Evolutionary conservation across 2,888 invertebrate species (phyloP).

Genomic region (Agrotis exclamationis): DNA sequence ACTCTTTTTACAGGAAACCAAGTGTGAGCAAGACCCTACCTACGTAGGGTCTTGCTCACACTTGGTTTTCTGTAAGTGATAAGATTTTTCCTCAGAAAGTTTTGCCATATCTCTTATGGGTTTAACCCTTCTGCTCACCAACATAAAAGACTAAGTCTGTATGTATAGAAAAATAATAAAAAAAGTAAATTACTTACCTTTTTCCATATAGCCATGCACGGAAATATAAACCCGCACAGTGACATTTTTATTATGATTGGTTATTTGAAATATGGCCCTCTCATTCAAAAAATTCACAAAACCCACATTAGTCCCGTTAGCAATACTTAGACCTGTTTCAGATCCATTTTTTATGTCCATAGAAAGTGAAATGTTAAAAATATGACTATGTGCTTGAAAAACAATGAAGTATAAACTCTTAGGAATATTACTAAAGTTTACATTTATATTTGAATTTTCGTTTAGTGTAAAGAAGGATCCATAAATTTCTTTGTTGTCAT

Average conservation of each 20-base stretch:
- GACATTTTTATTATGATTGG: slow-evolving; percentile 79
- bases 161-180: slow-evolving; percentile 11
- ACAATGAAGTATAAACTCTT: slow-evolving; percentile 89
- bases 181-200: slow-evolving; percentile 80
- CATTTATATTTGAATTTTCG: slow-evolving; percentile 72
- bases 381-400: slow-evolving; percentile 92
- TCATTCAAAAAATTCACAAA: slow-evolving; percentile 80
- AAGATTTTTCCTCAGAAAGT: too few species aligned
- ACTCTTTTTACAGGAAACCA: too few species aligned
- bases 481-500: slow-evolving; percentile 77
- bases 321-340: slow-evolving; percentile 15
- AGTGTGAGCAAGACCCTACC: too few species aligned
- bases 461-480: slow-evolving; percentile 74
- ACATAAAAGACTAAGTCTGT: too few species aligned
- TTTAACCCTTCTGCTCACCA: too few species aligned
- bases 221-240: slow-evolving; percentile 85
- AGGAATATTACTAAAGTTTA: slow-evolving; percentile 85
- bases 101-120: too few species aligned
- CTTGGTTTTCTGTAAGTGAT: too few species aligned
- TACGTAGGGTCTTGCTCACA: too few species aligned
- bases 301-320: slow-evolving; percentile 92
- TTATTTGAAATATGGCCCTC: slow-evolving; percentile 80
- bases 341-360: slow-evolving; percentile 70
- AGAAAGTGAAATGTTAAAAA: slow-evolving; percentile 90
- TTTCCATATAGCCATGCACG: slow-evolving; percentile 87